These are phyloP conservation scores for Ceratitis capitata DNA, from an alignment of 1,140 invertebrate species.

Conservation along the genomic window DNA sequence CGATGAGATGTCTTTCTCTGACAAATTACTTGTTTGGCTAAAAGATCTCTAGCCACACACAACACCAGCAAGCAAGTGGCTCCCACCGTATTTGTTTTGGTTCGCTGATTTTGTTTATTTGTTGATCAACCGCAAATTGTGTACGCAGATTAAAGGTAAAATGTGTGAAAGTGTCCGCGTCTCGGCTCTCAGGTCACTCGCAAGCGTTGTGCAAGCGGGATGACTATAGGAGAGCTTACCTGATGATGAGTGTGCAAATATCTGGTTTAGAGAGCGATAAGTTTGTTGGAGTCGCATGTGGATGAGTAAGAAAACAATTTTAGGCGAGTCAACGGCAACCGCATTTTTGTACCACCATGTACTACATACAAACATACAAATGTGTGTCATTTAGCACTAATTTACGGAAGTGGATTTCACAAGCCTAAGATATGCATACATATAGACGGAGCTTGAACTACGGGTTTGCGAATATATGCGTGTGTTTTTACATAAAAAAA, in stretches of 20 bases:
- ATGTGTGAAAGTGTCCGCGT: neutral
- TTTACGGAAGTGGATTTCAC: slow-evolving; percentile 7
- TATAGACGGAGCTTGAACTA: neutral
- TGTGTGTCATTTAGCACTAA: neutral
- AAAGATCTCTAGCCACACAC: neutral
- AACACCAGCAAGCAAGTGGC: neutral
- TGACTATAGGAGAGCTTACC: neutral
- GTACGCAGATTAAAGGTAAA: neutral
- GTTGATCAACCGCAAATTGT: neutral
- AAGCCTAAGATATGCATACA: no score
- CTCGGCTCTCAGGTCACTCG: no score
- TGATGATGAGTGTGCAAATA: neutral
- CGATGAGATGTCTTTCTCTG: neutral
- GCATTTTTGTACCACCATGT: no score
- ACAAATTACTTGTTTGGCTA: neutral
- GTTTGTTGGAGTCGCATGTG: neutral
- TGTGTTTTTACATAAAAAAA: neutral
- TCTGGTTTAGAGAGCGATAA: neutral
- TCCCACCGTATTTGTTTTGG: neutral
- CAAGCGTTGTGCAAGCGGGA: neutral
- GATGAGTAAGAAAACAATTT: neutral
- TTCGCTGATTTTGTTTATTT: slow-evolving; percentile 4
- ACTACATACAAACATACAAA: no score
- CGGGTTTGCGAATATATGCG: neutral
- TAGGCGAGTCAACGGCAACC: neutral